A percentile compares a stretch with the other conserved stretches of the same genome.
Conservation (phyloP, 2,113 vertebrate species). For the Archilochus colubris region DNA sequence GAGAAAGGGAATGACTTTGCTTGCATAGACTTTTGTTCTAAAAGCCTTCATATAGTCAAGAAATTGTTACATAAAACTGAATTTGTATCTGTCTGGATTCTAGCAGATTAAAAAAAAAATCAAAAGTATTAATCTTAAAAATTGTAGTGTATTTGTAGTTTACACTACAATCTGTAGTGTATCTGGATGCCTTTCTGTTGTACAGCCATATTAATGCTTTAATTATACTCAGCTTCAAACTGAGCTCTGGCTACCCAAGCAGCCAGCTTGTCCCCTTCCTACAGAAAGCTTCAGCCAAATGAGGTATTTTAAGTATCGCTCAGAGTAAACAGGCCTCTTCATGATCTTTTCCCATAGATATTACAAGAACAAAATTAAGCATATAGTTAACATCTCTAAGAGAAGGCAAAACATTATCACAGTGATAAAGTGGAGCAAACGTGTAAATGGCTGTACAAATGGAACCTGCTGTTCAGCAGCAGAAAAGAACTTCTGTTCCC, state of each 20-base stretch:
- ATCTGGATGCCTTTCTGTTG: background rate
- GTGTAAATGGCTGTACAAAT: background rate
- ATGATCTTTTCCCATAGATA: background rate
- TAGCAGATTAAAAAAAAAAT: background rate
- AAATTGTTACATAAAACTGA: background rate
- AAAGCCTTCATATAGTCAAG: background rate
- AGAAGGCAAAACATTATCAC: background rate
- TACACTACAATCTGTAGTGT: background rate
- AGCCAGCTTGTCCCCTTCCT: background rate
- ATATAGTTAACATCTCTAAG: background rate
- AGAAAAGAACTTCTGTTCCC: background rate
- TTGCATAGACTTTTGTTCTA: background rate
- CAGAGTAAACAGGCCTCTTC: background rate
- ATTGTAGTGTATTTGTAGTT: background rate
- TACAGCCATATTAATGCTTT: accelerated
- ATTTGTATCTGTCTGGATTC: background rate
- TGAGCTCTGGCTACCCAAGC: background rate
- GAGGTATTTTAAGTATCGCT: background rate
- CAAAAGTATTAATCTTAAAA: background rate
- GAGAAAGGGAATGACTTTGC: background rate
- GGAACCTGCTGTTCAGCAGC: background rate
- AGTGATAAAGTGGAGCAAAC: background rate
- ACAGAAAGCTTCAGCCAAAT: background rate
- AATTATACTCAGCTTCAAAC: background rate
- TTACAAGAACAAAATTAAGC: background rate